Base-by-base conservation (phyloP, 2,888 invertebrate species). In the Uloborus plumipes region DNA sequence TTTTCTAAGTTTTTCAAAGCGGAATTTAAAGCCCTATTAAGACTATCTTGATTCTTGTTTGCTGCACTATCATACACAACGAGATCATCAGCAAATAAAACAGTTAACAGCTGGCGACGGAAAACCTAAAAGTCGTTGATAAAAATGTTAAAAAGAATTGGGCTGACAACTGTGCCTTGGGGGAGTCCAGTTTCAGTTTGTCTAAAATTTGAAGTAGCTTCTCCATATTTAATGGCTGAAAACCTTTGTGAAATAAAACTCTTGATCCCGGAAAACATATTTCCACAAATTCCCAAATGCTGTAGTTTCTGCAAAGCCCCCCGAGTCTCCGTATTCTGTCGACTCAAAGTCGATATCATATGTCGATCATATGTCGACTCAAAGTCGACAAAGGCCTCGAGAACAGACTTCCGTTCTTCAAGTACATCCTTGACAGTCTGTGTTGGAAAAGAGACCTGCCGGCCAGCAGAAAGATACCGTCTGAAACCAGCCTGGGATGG, bases 131-230 rank as follows among this genome's bases (percentile, higher is more conserved):
- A 61, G 22, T 61, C 61, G 11, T 61, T 61, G 26, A 61, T 26
- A 9, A 61, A 61, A 7, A 61, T 26, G 22, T 2, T 61, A 61
- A 61, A 61, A 61, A 61, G 61, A 61, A 61, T 61, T 61, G 26
- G 18, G 2, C 61, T 61, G 14, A 13, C 22, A n/a, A 61, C 16
- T 26, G 20, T 61, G 11, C 26, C 26, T 14, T 13, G 22, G 13
- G 22, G 26, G 18, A 61, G 26, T 22, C 61, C 61, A 61, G 61
- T 26, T 26, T 61, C 61, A 61, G 61, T 61, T 6, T 61, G 26
- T 61, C 26, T 20, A 22, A 61, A 61, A 20, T 26, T 61, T 11
- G 26, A 61, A 61, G 26, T 61, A 26, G 26, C 26, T 6, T 26
- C 22, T 20, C 61, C 4, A 61, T 26, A 61, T 61, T 31, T 11